Evolutionary conservation across 2,888 invertebrate species (phyloP).

Genomic region (Heterodera filipjevi): DNA sequence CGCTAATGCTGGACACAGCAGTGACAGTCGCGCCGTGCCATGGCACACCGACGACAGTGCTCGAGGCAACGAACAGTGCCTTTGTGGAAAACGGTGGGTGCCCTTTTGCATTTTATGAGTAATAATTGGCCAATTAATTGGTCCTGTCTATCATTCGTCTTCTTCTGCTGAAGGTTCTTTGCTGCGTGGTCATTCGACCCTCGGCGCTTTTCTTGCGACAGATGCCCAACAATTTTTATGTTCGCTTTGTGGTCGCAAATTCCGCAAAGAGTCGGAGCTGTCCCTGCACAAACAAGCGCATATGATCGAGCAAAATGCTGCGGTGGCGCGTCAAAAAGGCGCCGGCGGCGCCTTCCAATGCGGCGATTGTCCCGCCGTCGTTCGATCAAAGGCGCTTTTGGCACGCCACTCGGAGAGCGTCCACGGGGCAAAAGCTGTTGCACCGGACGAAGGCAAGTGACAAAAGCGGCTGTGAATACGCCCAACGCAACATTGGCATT

Average conservation of each 20-base stretch:
- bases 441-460: neutral
- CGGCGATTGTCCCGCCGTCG: slow-evolving; percentile 63
- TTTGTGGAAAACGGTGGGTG: neutral
- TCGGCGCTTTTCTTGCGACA: slow-evolving; percentile 40
- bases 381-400: slow-evolving; percentile 61
- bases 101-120: too few relatives aligned
- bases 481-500: slow-evolving; percentile 7
- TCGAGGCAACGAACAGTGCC: neutral
- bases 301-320: slow-evolving; percentile 49
- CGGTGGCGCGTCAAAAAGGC: slow-evolving; percentile 74
- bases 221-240: slow-evolving; percentile 70
- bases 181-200: slow-evolving; percentile 20
- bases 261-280: slow-evolving; percentile 76
- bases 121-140: too few relatives aligned
- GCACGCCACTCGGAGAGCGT: slow-evolving; percentile 54
- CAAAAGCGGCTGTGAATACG: neutral
- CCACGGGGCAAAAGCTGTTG: slow-evolving; percentile 4
- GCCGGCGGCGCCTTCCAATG: slow-evolving; percentile 67
- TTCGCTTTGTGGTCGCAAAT: slow-evolving; percentile 85
- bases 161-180: neutral
- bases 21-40: neutral
- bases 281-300: slow-evolving; percentile 59
- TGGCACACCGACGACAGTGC: neutral
- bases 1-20: neutral
- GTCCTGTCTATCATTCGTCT: too few relatives aligned